Evolutionary conservation across 2,797 vertebrate species (phyloP).

Genomic region (Myotis daubentonii): DNA sequence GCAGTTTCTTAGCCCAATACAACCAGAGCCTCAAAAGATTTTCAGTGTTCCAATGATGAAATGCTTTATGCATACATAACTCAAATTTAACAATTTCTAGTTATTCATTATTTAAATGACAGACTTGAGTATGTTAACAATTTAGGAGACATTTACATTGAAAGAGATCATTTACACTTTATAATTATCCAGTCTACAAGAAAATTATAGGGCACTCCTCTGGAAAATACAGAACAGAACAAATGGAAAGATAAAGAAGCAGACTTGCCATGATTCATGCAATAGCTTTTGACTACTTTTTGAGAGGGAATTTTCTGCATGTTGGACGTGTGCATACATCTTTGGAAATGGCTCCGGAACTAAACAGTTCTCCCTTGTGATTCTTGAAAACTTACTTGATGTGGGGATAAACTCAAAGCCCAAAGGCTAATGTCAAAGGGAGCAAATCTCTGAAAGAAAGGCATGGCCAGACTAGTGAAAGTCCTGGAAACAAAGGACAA

Average conservation of each 20-base stretch:
- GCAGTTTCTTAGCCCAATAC: conserved; percentile 43
- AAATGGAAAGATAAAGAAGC: conserved; percentile 10
- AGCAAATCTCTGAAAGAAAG: neutral
- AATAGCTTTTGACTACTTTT: neutral
- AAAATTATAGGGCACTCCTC: conserved; percentile 29
- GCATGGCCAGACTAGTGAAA: neutral
- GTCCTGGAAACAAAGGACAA: neutral
- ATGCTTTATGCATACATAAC: conserved; percentile 41
- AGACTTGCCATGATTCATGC: neutral
- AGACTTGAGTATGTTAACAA: conserved; percentile 42
- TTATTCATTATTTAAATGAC: conserved; percentile 63
- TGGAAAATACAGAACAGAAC: conserved; percentile 27
- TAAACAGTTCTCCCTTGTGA: neutral
- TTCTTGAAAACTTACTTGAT: neutral
- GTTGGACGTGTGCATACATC: neutral
- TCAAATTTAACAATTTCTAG: conserved; percentile 53
- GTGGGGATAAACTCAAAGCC: neutral
- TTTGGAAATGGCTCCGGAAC: neutral
- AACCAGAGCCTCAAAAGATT: conserved; percentile 62
- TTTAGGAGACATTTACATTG: conserved; percentile 50
- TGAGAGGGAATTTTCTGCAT: conserved; percentile 27
- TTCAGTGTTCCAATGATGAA: conserved; percentile 48
- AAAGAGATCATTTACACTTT: conserved; percentile 57
- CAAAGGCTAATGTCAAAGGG: neutral
- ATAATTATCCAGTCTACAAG: conserved; percentile 37